Conservation (phyloP, 2,113 vertebrate genomes). For the Oryzias woworae region DNA sequence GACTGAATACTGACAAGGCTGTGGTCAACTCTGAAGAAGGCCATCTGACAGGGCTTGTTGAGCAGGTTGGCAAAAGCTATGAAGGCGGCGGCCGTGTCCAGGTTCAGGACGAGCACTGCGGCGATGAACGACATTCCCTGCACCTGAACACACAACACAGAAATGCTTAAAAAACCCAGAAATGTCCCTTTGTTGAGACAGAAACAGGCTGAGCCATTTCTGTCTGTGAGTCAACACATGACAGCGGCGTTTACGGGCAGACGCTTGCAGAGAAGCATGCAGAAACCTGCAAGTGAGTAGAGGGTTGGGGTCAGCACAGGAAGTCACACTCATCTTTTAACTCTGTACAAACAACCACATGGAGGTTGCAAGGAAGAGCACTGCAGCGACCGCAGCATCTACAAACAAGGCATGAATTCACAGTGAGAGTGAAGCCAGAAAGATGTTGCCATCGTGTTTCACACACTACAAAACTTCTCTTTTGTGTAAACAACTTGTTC, state of each 20-base stretch:
- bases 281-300: conserved; percentile 1
- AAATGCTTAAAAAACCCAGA: background rate
- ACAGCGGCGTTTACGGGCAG: background rate
- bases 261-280: background rate
- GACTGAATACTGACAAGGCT: conserved; percentile 87
- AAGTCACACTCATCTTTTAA: conserved; percentile 54
- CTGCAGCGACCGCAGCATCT: conserved; percentile 21
- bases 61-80: conserved; percentile 96
- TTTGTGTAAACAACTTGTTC: too few relatives aligned
- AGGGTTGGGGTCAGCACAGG: conserved; percentile 57
- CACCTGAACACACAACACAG: conserved; percentile 76
- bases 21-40: conserved; percentile 96
- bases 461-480: too few relatives aligned
- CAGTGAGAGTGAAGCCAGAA: too few relatives aligned
- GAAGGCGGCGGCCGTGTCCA: conserved; percentile 95
- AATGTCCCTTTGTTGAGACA: background rate
- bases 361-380: conserved; percentile 25
- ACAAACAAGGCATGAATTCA: background rate
- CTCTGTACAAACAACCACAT: background rate
- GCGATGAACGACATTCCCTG: conserved; percentile 98
- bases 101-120: conserved; percentile 91
- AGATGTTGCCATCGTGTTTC: too few relatives aligned
- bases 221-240: background rate
- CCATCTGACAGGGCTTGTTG: conserved; percentile 98
- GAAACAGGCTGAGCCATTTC: background rate